phyloP scores from a whole-genome alignment of 2,113 vertebrate genomes.

The Canis aureus region DNA sequence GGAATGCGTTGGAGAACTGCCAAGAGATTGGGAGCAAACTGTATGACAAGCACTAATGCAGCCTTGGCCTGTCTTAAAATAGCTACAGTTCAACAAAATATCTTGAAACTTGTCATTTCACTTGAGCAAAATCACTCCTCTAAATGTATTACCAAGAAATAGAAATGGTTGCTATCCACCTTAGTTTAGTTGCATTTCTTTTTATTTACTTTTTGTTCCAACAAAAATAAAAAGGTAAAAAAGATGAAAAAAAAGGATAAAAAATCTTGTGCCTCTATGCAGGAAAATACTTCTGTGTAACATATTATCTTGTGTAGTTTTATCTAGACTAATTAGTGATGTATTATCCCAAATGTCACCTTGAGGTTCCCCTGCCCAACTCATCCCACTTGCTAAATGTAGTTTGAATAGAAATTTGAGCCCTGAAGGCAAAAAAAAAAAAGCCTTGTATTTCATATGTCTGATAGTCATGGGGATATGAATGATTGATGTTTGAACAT shows the following conservation, averaged over 20 bases:
- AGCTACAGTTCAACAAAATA: slow-evolving; percentile 81
- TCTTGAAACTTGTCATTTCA: slow-evolving; percentile 83
- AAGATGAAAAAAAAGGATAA: neutral
- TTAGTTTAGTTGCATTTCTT: neutral
- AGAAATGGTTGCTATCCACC: slow-evolving; percentile 49
- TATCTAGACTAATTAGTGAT: neutral
- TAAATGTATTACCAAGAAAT: slow-evolving; percentile 64
- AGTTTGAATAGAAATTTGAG: slow-evolving; percentile 7
- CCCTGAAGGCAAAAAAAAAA: neutral
- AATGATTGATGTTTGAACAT: slow-evolving; percentile 62
- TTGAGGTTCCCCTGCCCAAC: neutral
- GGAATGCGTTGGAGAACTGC: slow-evolving; percentile 86
- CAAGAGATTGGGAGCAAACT: slow-evolving; percentile 85
- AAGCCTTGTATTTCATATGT: neutral
- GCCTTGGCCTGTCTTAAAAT: slow-evolving; percentile 84
- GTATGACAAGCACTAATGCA: slow-evolving; percentile 81
- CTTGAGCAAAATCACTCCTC: slow-evolving; percentile 76
- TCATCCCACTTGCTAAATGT: neutral
- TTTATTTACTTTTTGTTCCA: slow-evolving; percentile 1
- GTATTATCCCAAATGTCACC: neutral
- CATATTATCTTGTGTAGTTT: neutral
- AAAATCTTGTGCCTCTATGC: neutral
- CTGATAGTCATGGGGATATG: neutral
- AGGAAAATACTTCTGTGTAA: slow-evolving; percentile 9
- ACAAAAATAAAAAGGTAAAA: too few species aligned